Evolutionary conservation across 2,888 invertebrate genomes (phyloP).

Genomic region (Globia sparganii): DNA sequence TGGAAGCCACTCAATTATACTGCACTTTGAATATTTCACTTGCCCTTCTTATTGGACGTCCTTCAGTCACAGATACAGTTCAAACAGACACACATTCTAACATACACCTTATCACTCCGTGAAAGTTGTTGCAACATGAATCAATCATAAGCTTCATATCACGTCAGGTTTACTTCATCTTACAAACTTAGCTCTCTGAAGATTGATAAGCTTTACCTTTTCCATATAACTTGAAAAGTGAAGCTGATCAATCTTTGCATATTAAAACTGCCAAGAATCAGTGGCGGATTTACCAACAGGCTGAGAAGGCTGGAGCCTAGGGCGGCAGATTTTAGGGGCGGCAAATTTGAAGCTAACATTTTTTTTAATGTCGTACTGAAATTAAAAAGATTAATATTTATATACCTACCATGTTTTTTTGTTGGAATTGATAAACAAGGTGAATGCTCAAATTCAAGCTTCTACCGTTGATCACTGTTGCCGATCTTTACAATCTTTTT

Average conservation of each 20-base stretch:
- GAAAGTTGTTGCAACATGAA: constrained; percentile 12
- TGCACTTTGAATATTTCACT: constrained; percentile 24
- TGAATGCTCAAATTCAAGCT: too few species aligned
- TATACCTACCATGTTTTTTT: too few species aligned
- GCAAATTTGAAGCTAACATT: too few species aligned
- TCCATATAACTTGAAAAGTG: constrained; percentile 22
- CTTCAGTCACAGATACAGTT: neutral
- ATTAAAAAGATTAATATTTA: too few species aligned
- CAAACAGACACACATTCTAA: neutral
- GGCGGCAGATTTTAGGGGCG: too few species aligned
- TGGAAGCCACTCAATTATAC: constrained; percentile 31
- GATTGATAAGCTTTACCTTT: constrained; percentile 43
- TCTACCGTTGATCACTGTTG: too few species aligned
- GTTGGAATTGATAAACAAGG: too few species aligned
- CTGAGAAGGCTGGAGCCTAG: too few species aligned
- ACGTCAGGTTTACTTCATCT: constrained; percentile 14
- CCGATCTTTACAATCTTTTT: too few species aligned
- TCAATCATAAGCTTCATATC: constrained; percentile 38
- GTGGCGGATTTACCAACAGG: too few species aligned
- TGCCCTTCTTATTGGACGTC: neutral
- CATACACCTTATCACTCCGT: neutral
- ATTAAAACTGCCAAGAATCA: neutral
- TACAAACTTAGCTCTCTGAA: constrained; percentile 28
- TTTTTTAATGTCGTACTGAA: too few species aligned
- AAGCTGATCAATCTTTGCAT: constrained; percentile 28